Percentiles rank a stretch among this genome's conserved stretches.
Conservation (phyloP, 2,888 invertebrate species). For the Sceliomorpha sp. region DNA sequence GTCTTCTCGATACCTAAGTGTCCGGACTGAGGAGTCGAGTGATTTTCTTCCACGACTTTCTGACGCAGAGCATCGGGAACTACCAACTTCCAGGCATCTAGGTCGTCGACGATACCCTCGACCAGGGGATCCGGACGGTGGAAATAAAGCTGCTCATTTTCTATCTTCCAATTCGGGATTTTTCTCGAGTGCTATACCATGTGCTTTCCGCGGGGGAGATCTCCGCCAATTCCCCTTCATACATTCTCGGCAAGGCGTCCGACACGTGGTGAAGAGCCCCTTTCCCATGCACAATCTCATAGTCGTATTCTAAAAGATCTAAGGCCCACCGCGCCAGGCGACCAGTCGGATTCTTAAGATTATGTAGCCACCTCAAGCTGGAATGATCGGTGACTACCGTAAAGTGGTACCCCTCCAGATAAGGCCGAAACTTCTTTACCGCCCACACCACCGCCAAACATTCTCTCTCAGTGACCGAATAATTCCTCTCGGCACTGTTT, state of each 20-base stretch:
- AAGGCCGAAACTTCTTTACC: constrained; percentile 56
- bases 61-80: neutral
- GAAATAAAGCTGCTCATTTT: neutral
- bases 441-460: constrained; percentile 39
- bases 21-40: constrained; percentile 12
- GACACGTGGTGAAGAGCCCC: constrained; percentile 42
- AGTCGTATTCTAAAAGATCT: constrained; percentile 48
- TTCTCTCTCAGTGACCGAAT: constrained; percentile 10
- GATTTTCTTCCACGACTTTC: constrained; percentile 4
- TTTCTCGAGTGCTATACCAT: neutral
- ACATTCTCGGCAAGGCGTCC: constrained; percentile 39
- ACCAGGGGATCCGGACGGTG: constrained; percentile 1
- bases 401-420: constrained; percentile 60
- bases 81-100: constrained; percentile 18
- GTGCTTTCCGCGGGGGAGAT: no score
- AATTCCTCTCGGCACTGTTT: constrained; percentile 6
- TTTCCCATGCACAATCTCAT: constrained; percentile 40
- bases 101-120: constrained; percentile 4
- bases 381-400: constrained; percentile 62
- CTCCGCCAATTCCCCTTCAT: neutral
- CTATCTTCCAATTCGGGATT: constrained; percentile 9
- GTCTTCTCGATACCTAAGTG: constrained; percentile 22
- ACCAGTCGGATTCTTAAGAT: constrained; percentile 42
- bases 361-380: constrained; percentile 57
- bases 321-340: constrained; percentile 46